These are phyloP conservation scores for Chymomyza procnemis DNA, from an alignment of 2,888 invertebrate genomes.

Conservation along the genomic window DNA sequence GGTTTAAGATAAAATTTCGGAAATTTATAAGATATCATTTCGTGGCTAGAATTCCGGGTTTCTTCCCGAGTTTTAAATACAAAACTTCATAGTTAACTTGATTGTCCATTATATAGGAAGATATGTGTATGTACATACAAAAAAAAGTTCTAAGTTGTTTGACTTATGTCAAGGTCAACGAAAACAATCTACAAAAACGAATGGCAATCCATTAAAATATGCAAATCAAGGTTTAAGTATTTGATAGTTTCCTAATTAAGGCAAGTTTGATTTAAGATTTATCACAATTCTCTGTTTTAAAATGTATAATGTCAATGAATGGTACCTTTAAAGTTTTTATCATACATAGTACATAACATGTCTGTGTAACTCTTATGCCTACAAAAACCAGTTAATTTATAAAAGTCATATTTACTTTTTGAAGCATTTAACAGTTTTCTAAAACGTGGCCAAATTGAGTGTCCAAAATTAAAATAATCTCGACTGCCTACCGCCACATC, in stretches of 20 bases:
- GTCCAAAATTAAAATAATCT: background rate
- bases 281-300: background rate
- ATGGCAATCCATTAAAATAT: background rate
- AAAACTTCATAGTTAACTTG: constrained; percentile 29
- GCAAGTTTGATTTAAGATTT: background rate
- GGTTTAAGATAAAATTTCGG: constrained; percentile 27
- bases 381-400: background rate
- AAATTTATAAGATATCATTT: constrained; percentile 54
- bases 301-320: background rate
- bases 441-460: background rate
- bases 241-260: constrained; percentile 37
- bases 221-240: background rate
- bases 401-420: background rate
- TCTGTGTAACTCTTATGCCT: background rate
- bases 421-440: background rate
- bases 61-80: constrained; percentile 14
- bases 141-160: background rate
- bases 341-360: background rate
- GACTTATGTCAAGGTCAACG: background rate
- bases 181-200: background rate
- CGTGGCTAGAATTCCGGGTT: constrained; percentile 58
- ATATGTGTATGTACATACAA: constrained; percentile 8
- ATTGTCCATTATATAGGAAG: constrained; percentile 23
- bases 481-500: background rate
- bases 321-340: background rate